These are phyloP conservation scores for Clanis bilineata DNA, from an alignment of 2,888 invertebrate genomes.

Conservation along the genomic window DNA sequence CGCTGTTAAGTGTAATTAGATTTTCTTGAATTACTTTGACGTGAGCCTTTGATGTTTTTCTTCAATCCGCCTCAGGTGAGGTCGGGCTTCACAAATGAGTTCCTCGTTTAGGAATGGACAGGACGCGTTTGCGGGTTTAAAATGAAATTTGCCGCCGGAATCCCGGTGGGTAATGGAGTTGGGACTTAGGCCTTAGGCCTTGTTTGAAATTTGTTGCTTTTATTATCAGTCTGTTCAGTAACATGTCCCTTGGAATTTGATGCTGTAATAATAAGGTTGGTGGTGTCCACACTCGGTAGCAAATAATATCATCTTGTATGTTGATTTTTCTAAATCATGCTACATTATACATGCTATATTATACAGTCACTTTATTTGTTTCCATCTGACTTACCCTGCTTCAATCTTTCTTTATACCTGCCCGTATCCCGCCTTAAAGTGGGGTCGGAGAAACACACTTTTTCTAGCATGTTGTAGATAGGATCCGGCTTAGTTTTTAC, in stretches of 20 bases:
- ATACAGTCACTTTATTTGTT: too few relatives aligned
- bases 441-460: too few relatives aligned
- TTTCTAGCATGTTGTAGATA: too few relatives aligned
- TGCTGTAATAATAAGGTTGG: background rate
- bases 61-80: conserved; percentile 36
- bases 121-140: background rate
- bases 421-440: too few relatives aligned
- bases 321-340: too few relatives aligned
- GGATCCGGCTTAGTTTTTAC: too few relatives aligned
- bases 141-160: conserved; percentile 2
- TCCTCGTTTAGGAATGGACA: conserved; percentile 21
- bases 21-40: conserved; percentile 42
- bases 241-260: background rate
- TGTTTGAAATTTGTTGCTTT: background rate
- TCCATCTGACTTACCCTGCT: too few relatives aligned
- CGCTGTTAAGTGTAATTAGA: conserved; percentile 47
- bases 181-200: background rate
- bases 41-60: conserved; percentile 41
- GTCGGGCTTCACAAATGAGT: conserved; percentile 33
- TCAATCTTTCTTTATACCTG: too few relatives aligned
- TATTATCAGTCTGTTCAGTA: background rate
- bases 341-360: too few relatives aligned
- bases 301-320: too few relatives aligned
- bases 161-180: conserved; percentile 1
- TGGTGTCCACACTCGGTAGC: too few relatives aligned